A percentile compares a stretch with the other conserved stretches of the same genome.
Evolutionary conservation across 2,113 vertebrate genomes (phyloP).

Genomic region (Mola mola): DNA sequence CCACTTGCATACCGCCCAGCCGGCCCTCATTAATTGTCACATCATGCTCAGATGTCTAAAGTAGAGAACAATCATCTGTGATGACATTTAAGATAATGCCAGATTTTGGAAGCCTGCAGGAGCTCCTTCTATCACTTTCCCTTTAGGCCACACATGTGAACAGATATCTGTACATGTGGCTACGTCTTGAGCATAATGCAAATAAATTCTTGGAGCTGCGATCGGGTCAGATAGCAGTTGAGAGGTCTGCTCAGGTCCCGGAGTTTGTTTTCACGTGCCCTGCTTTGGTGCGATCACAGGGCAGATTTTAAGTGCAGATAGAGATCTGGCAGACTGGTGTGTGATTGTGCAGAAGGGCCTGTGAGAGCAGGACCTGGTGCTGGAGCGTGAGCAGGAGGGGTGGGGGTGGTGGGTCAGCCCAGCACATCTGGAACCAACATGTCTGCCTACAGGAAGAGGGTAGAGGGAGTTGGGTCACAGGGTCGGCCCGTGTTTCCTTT

Average conservation of each 20-base stretch:
- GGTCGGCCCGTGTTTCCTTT: constrained; percentile 91
- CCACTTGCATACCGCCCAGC: constrained; percentile 42
- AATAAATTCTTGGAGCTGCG: constrained; percentile 55
- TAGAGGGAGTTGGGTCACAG: constrained; percentile 85
- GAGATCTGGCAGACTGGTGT: constrained; percentile 66
- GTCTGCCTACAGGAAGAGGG: constrained; percentile 89
- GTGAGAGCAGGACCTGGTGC: constrained; percentile 52
- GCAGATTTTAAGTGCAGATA: constrained; percentile 67
- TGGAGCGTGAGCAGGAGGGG: constrained; percentile 58
- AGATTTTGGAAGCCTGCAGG: constrained; percentile 54
- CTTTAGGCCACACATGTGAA: constrained; percentile 58
- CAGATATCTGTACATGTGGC: constrained; percentile 58
- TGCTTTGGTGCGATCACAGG: constrained; percentile 59
- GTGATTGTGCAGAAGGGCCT: constrained; percentile 62
- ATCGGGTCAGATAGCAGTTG: constrained; percentile 54
- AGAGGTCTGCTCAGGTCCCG: constrained; percentile 55
- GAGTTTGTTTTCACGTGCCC: constrained; percentile 68
- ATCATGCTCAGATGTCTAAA: constrained; percentile 57
- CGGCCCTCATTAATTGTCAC: constrained; percentile 68
- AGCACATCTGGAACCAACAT: constrained; percentile 96
- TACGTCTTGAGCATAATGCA: constrained; percentile 48
- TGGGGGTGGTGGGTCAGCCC: constrained; percentile 41
- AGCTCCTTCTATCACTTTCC: constrained; percentile 51
- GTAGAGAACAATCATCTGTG: constrained; percentile 59
- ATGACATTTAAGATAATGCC: constrained; percentile 65